Base-by-base conservation (phyloP, 2,113 vertebrate genomes). In the Scalopus aquaticus region DNA sequence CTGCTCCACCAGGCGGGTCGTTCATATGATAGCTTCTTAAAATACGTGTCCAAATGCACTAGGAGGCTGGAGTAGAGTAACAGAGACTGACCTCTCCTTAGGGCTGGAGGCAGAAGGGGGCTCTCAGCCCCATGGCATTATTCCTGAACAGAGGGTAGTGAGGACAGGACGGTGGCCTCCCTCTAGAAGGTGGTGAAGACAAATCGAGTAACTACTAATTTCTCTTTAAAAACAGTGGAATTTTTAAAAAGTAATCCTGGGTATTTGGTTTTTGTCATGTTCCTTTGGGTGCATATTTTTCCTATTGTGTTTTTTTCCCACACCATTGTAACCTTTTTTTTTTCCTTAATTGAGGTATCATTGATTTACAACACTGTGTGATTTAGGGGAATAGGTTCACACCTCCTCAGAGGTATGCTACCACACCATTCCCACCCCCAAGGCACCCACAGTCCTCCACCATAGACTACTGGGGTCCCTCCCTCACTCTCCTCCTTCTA, bases 261-360 rank as follows among this genome's bases (percentile, higher is more conserved):
- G 16, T 73, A 73, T 72, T 87, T 89, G 22, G 80, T 42, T 56
- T 74, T 74, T 81, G 8, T 87, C 32, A 26, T 15, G 5, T 42
- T 93, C 19, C 93, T 91, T 42, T n/a, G 26, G 86, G 15, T 51
- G 28, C n/a, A 19, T 73, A 16, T 94, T 86, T 94, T 80, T 79
- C 81, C 69, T 86, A 16, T 6, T 70, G 42, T 56, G 62, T 86
- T 49, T 65, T 65, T 26, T 16, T 16, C 49, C 13, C 13, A 51
- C 54, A 56, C 44, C 44, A 44, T 44, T 56, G 54, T 56, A 56
- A 56, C 54, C 6, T 22, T n/a, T n/a, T 19, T 54, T 49, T 49
- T 49, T 49, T 49, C 11, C 54, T 56, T 56, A 2, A 7, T 56
- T 56, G 51, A 56, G 54, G 54, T 56, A 56, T 2, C 54, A 56